Conservation (phyloP, 1,140 invertebrate genomes). For the Drosophila lacteicornis region DNA sequence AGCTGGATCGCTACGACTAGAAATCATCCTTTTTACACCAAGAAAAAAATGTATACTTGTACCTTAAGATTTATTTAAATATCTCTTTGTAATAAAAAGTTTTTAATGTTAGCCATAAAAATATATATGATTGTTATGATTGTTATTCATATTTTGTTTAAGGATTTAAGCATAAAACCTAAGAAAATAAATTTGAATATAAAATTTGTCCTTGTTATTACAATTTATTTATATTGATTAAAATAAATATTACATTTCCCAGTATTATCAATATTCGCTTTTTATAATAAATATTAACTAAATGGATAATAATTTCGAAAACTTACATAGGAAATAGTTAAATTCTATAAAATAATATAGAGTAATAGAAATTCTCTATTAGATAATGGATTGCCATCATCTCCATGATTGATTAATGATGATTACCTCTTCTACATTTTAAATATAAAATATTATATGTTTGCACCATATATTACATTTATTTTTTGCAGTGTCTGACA, state of each 20-base stretch:
- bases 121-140: too few species aligned
- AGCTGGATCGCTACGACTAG: slow-evolving; percentile 40
- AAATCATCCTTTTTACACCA: slow-evolving; percentile 28
- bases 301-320: too few species aligned
- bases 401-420: too few species aligned
- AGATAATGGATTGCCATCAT: too few species aligned
- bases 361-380: too few species aligned
- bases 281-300: too few species aligned
- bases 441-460: not conserved
- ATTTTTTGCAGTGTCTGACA: not conserved
- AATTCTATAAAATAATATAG: too few species aligned
- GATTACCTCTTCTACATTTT: too few species aligned
- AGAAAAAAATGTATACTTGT: not conserved
- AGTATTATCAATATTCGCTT: too few species aligned
- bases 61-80: not conserved
- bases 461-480: not conserved
- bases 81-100: not conserved
- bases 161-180: not conserved
- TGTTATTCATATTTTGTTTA: not conserved
- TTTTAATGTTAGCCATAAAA: fast-evolving
- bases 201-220: not conserved
- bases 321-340: too few species aligned
- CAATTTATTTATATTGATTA: too few species aligned
- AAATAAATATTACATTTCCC: too few species aligned
- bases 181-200: not conserved